Conservation (phyloP, 2,797 vertebrate species). For the Hemitrygon akajei region DNA sequence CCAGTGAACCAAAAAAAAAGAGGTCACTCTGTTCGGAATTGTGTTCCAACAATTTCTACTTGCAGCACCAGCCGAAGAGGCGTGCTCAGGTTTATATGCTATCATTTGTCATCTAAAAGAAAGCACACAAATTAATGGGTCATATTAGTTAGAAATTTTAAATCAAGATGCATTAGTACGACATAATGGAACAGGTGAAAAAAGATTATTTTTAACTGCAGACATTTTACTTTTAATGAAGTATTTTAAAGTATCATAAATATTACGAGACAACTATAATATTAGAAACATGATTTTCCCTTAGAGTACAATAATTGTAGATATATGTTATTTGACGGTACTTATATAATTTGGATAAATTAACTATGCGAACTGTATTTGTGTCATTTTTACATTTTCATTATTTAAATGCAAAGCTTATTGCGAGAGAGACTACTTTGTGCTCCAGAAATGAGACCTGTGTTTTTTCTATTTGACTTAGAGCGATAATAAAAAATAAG, state of each 20-base stretch:
- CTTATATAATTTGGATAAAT: not conserved
- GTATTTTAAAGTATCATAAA: too few relatives aligned
- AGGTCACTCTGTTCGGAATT: not conserved
- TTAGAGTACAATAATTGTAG: not conserved
- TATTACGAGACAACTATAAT: not conserved
- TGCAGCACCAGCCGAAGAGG: not conserved
- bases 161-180: not conserved
- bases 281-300: not conserved
- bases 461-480: not conserved
- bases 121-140: not conserved
- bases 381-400: not conserved
- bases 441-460: not conserved
- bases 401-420: not conserved
- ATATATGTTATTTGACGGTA: not conserved
- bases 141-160: not conserved
- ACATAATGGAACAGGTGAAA: not conserved
- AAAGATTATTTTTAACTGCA: not conserved
- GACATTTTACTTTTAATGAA: not conserved
- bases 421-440: too few relatives aligned
- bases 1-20: not conserved
- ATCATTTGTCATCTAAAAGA: constrained; percentile 10
- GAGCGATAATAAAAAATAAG: not conserved
- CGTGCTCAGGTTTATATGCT: not conserved
- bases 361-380: not conserved
- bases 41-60: not conserved